phyloP scores from a whole-genome alignment of 2,113 vertebrate genomes.

The Macaca fascicularis region T2T-MFA8v1.1 NC_088395.1:12633001-12633500 shows the following conservation, averaged over 20 bases:
- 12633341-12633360: constrained; percentile 4
- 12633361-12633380: neutral
- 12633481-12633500: neutral
- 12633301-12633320: neutral
- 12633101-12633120: neutral
- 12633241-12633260: neutral
- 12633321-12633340: neutral
- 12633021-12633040: neutral
- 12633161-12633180: neutral
- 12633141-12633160: too few species aligned
- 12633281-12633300: neutral
- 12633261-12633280: neutral
- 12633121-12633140: neutral
- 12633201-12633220: neutral
- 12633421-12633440: neutral
- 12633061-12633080: neutral
- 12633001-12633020: neutral
- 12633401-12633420: neutral
- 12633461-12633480: neutral
- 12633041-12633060: neutral
- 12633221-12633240: too few species aligned
- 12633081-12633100: neutral
- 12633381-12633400: neutral
- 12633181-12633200: neutral
- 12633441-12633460: too few species aligned